Percentiles rank a stretch among this genome's conserved stretches.
phyloP scores from a whole-genome alignment of 2,113 vertebrate genomes.

The Tichodroma muraria region DNA sequence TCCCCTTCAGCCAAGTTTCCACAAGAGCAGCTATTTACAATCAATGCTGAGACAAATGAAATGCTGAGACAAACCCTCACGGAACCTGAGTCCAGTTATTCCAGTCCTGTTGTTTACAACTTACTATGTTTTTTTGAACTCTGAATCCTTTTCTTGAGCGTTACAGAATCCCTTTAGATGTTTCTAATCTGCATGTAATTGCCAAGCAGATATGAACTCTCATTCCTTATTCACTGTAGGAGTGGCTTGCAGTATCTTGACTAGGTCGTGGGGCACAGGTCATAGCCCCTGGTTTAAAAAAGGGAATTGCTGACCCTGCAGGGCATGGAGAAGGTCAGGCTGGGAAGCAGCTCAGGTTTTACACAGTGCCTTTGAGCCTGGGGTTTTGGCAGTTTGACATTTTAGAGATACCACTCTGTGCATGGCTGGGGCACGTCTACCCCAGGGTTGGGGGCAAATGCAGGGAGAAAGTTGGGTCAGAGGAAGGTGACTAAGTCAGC shows the following conservation, averaged over 20 bases:
- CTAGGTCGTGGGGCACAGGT: neutral
- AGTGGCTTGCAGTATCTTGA: neutral
- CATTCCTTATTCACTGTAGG: neutral
- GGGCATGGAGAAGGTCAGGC: neutral
- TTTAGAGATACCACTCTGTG: neutral
- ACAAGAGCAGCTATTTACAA: neutral
- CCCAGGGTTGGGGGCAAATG: neutral
- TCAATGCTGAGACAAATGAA: neutral
- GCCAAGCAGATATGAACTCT: neutral
- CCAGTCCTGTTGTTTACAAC: neutral
- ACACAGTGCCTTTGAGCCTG: neutral
- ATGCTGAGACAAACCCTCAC: neutral
- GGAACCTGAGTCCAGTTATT: neutral
- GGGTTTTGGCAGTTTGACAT: neutral
- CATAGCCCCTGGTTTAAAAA: neutral
- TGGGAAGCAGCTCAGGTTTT: neutral
- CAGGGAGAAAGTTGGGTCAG: neutral
- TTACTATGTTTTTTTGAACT: neutral
- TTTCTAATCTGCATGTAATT: neutral
- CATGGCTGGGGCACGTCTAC: neutral
- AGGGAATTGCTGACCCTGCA: neutral
- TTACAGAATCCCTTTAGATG: neutral
- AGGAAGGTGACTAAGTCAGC: neutral
- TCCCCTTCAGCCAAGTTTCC: slow-evolving; percentile 29
- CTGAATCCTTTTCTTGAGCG: neutral